These are phyloP conservation scores for Hetaerina titia DNA, from an alignment of 2,888 invertebrate species.

Conservation along the genomic window DNA sequence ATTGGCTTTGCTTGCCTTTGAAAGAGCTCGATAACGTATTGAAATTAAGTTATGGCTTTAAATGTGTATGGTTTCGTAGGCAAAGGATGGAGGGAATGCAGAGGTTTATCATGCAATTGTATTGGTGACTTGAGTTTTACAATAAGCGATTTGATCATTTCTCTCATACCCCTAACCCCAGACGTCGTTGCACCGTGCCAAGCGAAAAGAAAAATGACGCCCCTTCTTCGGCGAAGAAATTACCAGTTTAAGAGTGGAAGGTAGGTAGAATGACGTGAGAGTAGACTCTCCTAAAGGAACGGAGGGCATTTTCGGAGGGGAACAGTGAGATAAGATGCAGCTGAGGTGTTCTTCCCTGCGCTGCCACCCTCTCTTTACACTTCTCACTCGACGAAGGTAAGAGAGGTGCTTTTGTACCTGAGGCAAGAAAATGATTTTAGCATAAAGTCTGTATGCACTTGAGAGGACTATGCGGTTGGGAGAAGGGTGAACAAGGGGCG, in stretches of 20 bases:
- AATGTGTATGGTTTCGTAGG: no score
- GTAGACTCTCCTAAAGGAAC: neutral
- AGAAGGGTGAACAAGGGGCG: neutral
- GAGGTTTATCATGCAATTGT: neutral
- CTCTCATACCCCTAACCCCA: neutral
- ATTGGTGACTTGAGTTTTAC: neutral
- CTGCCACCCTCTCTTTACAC: neutral
- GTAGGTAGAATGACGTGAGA: neutral
- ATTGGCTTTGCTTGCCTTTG: no score
- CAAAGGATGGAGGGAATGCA: neutral
- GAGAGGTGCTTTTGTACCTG: neutral
- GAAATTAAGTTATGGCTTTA: no score
- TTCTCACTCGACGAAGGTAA: neutral
- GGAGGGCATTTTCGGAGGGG: neutral
- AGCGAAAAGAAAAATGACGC: neutral
- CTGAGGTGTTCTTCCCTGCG: neutral
- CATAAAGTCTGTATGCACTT: slow-evolving; percentile 44
- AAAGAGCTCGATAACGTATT: no score
- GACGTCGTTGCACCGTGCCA: neutral
- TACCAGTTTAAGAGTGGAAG: neutral
- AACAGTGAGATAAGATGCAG: slow-evolving; percentile 7
- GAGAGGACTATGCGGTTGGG: neutral
- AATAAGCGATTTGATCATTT: neutral
- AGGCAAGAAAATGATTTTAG: slow-evolving; percentile 40
- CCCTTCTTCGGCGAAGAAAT: neutral